Evolutionary conservation across 2,888 invertebrate species (phyloP), one percentile per base, ranked within the genome.

Genomic region (Papilio protenor): DNA sequence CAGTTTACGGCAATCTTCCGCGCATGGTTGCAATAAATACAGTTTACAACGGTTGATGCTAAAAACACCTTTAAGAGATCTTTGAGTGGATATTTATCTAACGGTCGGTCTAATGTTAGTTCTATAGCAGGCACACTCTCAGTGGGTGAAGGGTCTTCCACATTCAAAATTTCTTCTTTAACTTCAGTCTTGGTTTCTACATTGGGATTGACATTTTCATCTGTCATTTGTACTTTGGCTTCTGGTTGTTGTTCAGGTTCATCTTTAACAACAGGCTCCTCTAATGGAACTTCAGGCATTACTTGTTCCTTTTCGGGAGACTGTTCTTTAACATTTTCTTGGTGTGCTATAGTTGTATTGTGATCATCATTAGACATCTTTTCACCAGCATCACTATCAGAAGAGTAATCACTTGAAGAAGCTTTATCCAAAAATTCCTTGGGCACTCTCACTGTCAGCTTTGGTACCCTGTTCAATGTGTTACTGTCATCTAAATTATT

Each of bases 21-120:
- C 0, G 97, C 98, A 92, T 98, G 98, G 87, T 98, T 97, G 86
- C 98, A 98, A 88, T 97, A 98, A 77, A 98, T 96, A 88, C 98
- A 98, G 80, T 95, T 94, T 11, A 96, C 93, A 85, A 96, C 96
- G 0, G 97, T 97, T 18, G 96, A 95, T 81, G 95, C 94, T 74
- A 98, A 92, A 89, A 97, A 98, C 81, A 96, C 96, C 86, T 97
- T 97, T 52, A 98, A 87, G 80, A 98, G 94, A 80, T 96, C 95
- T 84, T 96, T 96, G 66, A 97, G 94, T 79, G 96, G 96, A 89
- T 97, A 96, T 88, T 96, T 97, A 86, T 98, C 97, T 81, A 98
- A 87, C 21, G 97, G 97, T 80, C 96, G 96, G 85, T 97, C 96
- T 59, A 98, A 92, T 81, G 96, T 96, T 73, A 98, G 88, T 84